Base-by-base conservation (phyloP, 2,113 vertebrate genomes). In the Athene noctua region DNA sequence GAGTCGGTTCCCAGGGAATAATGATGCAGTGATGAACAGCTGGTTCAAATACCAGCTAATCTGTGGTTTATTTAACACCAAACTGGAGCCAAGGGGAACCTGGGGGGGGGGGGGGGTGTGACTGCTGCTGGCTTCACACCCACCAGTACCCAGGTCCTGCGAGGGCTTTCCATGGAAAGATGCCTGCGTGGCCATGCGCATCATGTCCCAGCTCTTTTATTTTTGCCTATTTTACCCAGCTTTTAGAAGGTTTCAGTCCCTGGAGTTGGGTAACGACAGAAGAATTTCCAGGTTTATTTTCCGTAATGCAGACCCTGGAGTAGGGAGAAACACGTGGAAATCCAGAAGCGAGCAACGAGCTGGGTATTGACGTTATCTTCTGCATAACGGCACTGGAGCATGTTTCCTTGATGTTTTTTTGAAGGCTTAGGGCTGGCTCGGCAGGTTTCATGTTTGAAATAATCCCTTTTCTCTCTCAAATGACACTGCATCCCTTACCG, bases 121-220 rank as follows among this genome's bases (percentile, higher is more conserved):
- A 11, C 49, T 16, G 54, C 89, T 40, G 44, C 49, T 72, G 71
- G 11, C 19, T 40, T 25, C 72, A 30, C 44, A 20, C 27, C 2
- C 34, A 3, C 21, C 3, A 1, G 20, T 3, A 34, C 7, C 67
- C 55, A 3, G 42, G 8, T 67, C 65, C 81, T 67, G 36, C 32
- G 3, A 0, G 34, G 5, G 0, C 59, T 84, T 46, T 36, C 73
- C 78, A 20, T 1, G 34, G 16, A 46, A 17, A 34, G 21, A 8
- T 10, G 30, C 7, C 57, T 2, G 1, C 0, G 0, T 21, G 49
- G 54, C 55, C 9, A 0, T 17, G 6, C 10, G 5, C 5, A 2
- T 15, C 27, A 8, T 2, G 5, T 9, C 38, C 68, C 72, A 47
- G 61, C 44, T 49, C 30, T 52, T 49, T 27, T 40, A 11, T 49